phyloP scores from a whole-genome alignment of 2,797 vertebrate genomes.

The Ptychobarbus kaznakovi region DNA sequence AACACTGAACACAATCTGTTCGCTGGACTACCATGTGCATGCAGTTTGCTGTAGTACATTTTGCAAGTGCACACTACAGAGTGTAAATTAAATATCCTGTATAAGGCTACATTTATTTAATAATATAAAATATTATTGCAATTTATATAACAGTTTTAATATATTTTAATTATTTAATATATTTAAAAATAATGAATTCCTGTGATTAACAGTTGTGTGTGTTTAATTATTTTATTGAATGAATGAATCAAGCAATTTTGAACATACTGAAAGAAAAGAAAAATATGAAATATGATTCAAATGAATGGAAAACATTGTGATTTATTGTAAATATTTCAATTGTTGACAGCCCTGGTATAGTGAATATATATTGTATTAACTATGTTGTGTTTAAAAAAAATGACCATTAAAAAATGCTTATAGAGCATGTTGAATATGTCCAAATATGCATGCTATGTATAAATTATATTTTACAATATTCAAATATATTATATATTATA shows the following conservation, averaged over 20 bases:
- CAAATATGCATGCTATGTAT: not conserved
- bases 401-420: too few species aligned
- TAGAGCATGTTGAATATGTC: not conserved
- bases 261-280: too few species aligned
- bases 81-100: not conserved
- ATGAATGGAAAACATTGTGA: too few species aligned
- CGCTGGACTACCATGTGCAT: not conserved
- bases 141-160: not conserved
- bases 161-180: not conserved
- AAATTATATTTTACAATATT: not conserved
- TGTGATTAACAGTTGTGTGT: not conserved
- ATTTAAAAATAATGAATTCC: not conserved
- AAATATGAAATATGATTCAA: too few species aligned
- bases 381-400: too few species aligned
- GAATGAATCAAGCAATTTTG: too few species aligned
- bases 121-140: not conserved
- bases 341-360: too few species aligned
- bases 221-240: not conserved
- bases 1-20: not conserved
- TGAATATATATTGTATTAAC: too few species aligned
- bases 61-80: not conserved
- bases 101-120: not conserved
- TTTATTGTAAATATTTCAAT: too few species aligned
- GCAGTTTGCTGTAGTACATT: not conserved
- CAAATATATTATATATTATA: not conserved